A percentile compares a stretch with the other conserved stretches of the same genome.
Evolutionary conservation across 2,113 vertebrate genomes (phyloP).

Genomic region (Calonectris borealis): DNA sequence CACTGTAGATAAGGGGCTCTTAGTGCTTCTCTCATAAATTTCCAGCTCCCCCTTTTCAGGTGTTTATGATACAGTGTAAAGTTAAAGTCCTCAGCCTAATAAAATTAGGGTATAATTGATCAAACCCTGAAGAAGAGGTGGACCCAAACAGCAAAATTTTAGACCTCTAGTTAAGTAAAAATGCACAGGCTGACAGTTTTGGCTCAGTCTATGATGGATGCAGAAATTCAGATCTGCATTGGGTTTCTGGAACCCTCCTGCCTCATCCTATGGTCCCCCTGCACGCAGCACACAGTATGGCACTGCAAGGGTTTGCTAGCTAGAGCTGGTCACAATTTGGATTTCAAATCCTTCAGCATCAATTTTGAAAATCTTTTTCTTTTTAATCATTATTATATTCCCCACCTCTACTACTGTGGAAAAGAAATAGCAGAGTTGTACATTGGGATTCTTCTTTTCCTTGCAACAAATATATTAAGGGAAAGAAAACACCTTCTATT

Average conservation of each 20-base stretch:
- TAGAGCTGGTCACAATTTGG: neutral
- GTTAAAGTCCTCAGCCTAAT: neutral
- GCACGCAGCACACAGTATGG: neutral
- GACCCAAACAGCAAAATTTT: neutral
- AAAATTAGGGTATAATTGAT: neutral
- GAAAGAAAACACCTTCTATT: neutral
- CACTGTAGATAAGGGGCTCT: constrained; percentile 60
- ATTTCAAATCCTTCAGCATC: neutral
- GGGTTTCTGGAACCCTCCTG: neutral
- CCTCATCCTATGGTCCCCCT: neutral
- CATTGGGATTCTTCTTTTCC: neutral
- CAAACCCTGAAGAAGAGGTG: neutral
- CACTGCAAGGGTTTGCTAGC: neutral
- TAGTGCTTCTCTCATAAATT: constrained; percentile 48
- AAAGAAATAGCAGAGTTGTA: neutral
- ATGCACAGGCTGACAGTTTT: neutral
- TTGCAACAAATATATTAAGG: neutral
- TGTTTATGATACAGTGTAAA: constrained; percentile 44
- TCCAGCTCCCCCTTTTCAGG: constrained; percentile 35
- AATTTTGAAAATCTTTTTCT: neutral
- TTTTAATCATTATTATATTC: neutral
- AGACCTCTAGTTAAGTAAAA: neutral
- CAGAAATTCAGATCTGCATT: neutral
- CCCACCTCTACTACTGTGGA: neutral
- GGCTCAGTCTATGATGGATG: neutral